Evolutionary conservation across 2,113 vertebrate species (phyloP).

Genomic region (Pluvianellus socialis): DNA sequence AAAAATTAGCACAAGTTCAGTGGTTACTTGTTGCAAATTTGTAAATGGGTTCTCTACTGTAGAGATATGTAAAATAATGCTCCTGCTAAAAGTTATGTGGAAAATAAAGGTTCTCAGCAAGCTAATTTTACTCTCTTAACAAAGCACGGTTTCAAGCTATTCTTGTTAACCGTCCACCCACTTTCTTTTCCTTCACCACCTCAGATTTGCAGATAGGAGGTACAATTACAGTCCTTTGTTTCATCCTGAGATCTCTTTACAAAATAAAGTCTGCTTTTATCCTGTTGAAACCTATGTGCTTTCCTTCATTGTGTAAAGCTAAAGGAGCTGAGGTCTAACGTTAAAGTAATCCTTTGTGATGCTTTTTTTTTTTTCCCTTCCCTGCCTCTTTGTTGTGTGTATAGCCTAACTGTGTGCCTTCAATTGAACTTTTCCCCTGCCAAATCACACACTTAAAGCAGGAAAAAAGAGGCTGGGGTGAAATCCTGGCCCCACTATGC

Average conservation of each 20-base stretch:
- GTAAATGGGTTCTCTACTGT: slow-evolving; percentile 35
- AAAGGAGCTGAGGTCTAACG: slow-evolving; percentile 41
- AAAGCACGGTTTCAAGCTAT: slow-evolving; percentile 68
- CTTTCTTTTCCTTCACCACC: slow-evolving; percentile 71
- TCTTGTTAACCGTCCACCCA: slow-evolving; percentile 61
- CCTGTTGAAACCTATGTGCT: slow-evolving; percentile 63
- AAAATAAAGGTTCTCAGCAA: slow-evolving; percentile 71
- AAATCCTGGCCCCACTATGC: background rate
- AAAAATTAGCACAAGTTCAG: slow-evolving; percentile 61
- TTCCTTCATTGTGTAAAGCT: slow-evolving; percentile 56
- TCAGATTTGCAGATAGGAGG: slow-evolving; percentile 67
- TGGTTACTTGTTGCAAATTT: slow-evolving; percentile 49
- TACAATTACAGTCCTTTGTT: slow-evolving; percentile 70
- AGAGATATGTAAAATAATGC: slow-evolving; percentile 59
- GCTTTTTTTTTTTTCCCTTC: background rate
- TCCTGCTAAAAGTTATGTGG: slow-evolving; percentile 50
- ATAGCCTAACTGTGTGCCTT: slow-evolving; percentile 24
- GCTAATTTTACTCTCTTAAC: slow-evolving; percentile 74
- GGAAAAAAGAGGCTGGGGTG: background rate
- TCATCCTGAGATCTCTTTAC: slow-evolving; percentile 68
- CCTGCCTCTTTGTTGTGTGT: slow-evolving; percentile 10
- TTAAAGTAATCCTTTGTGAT: slow-evolving; percentile 55
- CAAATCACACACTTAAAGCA: slow-evolving; percentile 34
- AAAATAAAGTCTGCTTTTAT: slow-evolving; percentile 62
- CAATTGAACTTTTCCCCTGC: slow-evolving; percentile 21